phyloP scores from a whole-genome alignment of 1,140 invertebrate genomes.

The Temnothorax nylanderi region DNA sequence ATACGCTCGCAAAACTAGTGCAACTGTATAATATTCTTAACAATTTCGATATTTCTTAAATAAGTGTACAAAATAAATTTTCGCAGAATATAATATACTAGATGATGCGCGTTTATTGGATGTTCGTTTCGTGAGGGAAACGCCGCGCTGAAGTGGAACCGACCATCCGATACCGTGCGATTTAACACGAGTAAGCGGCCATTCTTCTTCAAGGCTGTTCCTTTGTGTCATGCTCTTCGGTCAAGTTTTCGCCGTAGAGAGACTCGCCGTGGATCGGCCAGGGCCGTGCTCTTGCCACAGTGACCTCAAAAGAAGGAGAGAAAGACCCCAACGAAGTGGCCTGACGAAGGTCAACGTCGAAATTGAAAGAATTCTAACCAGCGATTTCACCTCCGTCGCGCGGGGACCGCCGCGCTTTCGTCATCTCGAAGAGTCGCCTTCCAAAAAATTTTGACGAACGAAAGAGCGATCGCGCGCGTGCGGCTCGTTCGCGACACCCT shows the following conservation, averaged over 20 bases:
- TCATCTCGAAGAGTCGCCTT: not conserved
- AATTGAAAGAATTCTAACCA: not conserved
- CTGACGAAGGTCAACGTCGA: not conserved
- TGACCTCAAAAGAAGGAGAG: not conserved
- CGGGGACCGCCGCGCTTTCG: not conserved
- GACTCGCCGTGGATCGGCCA: not conserved
- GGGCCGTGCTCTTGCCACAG: not conserved
- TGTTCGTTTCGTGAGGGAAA: not conserved
- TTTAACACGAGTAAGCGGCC: slow-evolving; percentile 12
- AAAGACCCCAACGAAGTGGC: not conserved
- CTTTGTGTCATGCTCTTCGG: slow-evolving; percentile 27
- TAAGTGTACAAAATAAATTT: not conserved
- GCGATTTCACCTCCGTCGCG: not conserved
- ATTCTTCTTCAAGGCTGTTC: slow-evolving; percentile 32
- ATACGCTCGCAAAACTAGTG: not conserved
- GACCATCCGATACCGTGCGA: not conserved
- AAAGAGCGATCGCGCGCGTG: not conserved
- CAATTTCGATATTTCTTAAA: too few species aligned
- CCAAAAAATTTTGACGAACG: not conserved
- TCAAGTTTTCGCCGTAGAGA: not conserved
- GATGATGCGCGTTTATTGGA: not conserved
- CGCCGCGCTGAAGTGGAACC: not conserved
- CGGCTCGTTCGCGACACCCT: not conserved
- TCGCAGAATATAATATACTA: not conserved
- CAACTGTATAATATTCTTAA: not conserved